Evolutionary conservation across 1,140 invertebrate species (phyloP), one percentile per base, ranked within the genome.

Genomic region (Diorhabda carinulata): DNA sequence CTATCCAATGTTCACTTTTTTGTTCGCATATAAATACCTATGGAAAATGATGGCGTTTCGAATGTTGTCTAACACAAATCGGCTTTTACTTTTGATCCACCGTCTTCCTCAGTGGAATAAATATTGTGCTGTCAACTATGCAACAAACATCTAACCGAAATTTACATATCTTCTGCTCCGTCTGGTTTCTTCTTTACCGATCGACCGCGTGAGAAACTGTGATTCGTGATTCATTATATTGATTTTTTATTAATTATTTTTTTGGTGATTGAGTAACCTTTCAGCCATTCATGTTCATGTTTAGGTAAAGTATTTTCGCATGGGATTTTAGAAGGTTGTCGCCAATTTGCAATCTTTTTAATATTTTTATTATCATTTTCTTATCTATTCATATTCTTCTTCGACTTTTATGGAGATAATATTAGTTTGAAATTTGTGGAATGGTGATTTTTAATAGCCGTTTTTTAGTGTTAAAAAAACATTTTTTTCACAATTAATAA

Each of bases 71-170:
- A 66, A 66, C 64, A 66, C 25, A 56, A 57, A 42, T 66, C 64
- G 64, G 64, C 64, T 66, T 66, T 66, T 66, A 66, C 64, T 56
- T 66, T 66, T 66, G 64, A 66, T 66, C 44, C 56, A 42, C 41
- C 41, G 10, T 56, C 56, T n/a, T 52, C 47, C 6, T 52, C 47
- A 8, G 47, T 52, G 47, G 41, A 66, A 66, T 66, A 66, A 66
- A 66, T 43, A 57, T 66, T 43, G 61, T 41, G 10, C 5, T 44
- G 57, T 43, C 56, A 42, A 57, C 56, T 7, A 57, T 40, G 8
- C 64, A 40, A 57, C 52, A 40, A 57, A 52, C 45, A 56, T 66
- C 25, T 42, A 5, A 8, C 47, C 42, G 45, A 64, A 65, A 65
- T 65, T 65, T 65, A 65, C 64, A 65, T 65, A 65, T 65, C 57